phyloP scores from a whole-genome alignment of 2,113 vertebrate genomes.

The Tragulus kanchil region DNA sequence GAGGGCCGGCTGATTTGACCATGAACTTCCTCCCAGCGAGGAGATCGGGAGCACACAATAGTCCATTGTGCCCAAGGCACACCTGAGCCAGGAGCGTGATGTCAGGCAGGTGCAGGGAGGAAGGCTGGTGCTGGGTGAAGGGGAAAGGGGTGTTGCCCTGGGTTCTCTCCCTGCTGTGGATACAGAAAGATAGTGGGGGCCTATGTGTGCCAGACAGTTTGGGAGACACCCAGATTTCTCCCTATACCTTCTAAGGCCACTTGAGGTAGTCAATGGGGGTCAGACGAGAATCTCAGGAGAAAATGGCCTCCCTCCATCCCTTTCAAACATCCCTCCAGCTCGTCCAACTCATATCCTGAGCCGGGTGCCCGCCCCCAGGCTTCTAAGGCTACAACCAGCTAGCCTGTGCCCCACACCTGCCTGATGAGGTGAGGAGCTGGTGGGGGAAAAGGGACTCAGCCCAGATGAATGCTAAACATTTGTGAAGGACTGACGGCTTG shows the following conservation, averaged over 20 bases:
- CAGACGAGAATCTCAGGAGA: neutral
- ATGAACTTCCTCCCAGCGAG: constrained; percentile 38
- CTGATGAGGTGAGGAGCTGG: neutral
- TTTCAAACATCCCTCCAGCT: neutral
- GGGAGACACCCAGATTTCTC: neutral
- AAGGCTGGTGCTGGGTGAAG: constrained; percentile 3
- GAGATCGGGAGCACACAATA: constrained; percentile 71
- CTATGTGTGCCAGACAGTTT: neutral
- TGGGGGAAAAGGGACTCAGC: neutral
- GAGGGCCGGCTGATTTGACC: neutral
- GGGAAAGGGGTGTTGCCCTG: neutral
- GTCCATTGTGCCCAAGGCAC: constrained; percentile 74
- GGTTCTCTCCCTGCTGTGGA: neutral
- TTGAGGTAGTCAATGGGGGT: neutral
- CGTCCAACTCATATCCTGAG: too few species aligned
- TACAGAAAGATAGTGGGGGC: constrained; percentile 16
- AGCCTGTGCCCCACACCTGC: neutral
- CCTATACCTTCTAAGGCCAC: neutral
- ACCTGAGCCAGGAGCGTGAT: constrained; percentile 74
- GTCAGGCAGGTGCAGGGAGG: constrained; percentile 74
- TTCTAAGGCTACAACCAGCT: neutral
- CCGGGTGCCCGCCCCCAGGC: neutral
- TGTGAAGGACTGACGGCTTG: neutral
- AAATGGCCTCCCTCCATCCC: neutral
- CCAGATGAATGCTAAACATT: neutral